These are phyloP conservation scores for Geophilus truncorum DNA, from an alignment of 2,888 invertebrate genomes.

Conservation along the genomic window DNA sequence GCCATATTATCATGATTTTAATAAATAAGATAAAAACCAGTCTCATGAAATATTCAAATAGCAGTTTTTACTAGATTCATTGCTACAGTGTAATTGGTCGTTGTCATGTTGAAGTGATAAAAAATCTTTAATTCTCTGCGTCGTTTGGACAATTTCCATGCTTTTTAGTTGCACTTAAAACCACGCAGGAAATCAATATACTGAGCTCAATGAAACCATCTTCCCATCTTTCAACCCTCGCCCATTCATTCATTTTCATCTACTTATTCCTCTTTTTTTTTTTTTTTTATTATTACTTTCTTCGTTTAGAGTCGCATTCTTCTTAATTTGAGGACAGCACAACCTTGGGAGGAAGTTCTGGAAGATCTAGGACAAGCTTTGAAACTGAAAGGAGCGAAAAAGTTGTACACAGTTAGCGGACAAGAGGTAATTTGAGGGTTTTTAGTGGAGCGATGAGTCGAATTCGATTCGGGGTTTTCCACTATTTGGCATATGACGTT, in stretches of 20 bases:
- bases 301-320: constrained; percentile 73
- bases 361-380: constrained; percentile 88
- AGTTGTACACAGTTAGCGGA: constrained; percentile 85
- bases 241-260: background rate
- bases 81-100: background rate
- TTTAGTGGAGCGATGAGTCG: background rate
- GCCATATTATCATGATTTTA: background rate
- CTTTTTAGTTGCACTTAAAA: background rate
- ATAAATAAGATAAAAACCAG: background rate
- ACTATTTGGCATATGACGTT: background rate
- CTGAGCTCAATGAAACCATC: background rate
- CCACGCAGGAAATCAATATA: background rate
- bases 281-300: constrained; percentile 13
- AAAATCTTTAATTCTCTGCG: background rate
- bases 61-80: background rate
- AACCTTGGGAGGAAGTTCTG: constrained; percentile 89
- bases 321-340: constrained; percentile 82
- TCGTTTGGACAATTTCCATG: constrained; percentile 3
- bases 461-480: background rate
- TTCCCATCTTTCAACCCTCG: background rate
- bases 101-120: background rate
- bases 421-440: constrained; percentile 67
- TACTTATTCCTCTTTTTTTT: background rate
- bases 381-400: constrained; percentile 82
- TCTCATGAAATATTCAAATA: too few species aligned